Base-by-base conservation (phyloP, 2,888 invertebrate genomes). In the Eudemis profundana region DNA sequence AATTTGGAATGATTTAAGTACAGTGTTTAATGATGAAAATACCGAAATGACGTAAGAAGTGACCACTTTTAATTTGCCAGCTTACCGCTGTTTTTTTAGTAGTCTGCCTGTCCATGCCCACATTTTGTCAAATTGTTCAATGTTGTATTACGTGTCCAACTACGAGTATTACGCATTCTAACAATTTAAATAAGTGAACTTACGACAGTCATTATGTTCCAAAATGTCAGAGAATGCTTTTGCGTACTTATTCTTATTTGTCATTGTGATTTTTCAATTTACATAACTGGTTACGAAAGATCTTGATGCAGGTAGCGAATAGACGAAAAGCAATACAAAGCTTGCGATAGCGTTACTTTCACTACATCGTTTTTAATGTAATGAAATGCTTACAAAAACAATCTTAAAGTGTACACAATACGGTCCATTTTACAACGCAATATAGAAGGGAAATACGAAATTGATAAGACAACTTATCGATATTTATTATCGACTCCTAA, bases 221-320 rank as follows among this genome's bases (percentile, higher is more conserved):
- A 14, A 51, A 61, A 61, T 51, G 42, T 42, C 61, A 60, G 51
- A 51, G 17, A 4, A 27, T 23, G 51, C 19, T 38, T 47, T 29
- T 19, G 33, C 15, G 29, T 17, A 44, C 15, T 15, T 23, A 36
- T 19, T 23, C 42, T 40, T 53, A 27, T 50, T 49, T 36, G 42
- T 63, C 42, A 42, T 57, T 15, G 44, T 57, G 27, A 61, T 61
- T 44, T 51, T 46, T 68, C 53, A 70, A 75, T 74, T 80, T 77
- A 77, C 76, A 77, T 78, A 77, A 78, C 76, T 74, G 68, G 76
- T 77, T 82, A 79, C 78, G 78, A 80, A 87, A 86, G 74, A 87
- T 87, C 85, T 80, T 77, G 86, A 87, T 87, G 68, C 65, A 53
- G 73, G 70, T 80, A 85, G 83, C 85, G 87, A 86, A 87, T 84